phyloP scores from a whole-genome alignment of 2,113 vertebrate genomes.

The Eurypyga helias region DNA sequence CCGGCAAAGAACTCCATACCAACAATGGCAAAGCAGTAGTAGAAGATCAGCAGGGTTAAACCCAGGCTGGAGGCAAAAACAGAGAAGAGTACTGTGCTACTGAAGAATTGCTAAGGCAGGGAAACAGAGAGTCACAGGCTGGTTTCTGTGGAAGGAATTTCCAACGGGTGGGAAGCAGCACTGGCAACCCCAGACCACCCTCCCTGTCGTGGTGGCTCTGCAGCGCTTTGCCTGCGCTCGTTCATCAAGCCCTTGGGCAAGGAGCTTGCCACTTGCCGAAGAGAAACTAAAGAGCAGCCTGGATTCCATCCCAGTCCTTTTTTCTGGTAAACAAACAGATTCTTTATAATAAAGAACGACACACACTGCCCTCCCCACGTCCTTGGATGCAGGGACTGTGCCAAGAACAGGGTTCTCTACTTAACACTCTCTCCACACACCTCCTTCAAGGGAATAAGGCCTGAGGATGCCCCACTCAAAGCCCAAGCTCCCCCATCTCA shows the following conservation, averaged over 20 bases:
- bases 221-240: not conserved
- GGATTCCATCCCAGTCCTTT: not conserved
- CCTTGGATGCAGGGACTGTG: not conserved
- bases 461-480: not conserved
- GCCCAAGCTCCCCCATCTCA: not conserved
- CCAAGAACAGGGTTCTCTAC: not conserved
- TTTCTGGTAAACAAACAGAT: conserved; percentile 10
- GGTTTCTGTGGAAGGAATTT: not conserved
- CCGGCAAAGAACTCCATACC: conserved; percentile 98
- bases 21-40: conserved; percentile 97
- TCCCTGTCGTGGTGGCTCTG: not conserved
- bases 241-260: not conserved
- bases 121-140: not conserved
- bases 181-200: not conserved
- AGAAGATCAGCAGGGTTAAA: conserved; percentile 95
- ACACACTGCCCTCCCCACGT: not conserved
- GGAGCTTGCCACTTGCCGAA: not conserved
- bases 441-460: not conserved
- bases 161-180: not conserved
- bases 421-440: not conserved
- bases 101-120: not conserved
- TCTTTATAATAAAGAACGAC: not conserved
- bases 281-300: not conserved
- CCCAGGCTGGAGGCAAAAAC: conserved; percentile 83
- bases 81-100: not conserved